Conservation (phyloP, 1,140 invertebrate species). For the Apocrypta bakeri region DNA sequence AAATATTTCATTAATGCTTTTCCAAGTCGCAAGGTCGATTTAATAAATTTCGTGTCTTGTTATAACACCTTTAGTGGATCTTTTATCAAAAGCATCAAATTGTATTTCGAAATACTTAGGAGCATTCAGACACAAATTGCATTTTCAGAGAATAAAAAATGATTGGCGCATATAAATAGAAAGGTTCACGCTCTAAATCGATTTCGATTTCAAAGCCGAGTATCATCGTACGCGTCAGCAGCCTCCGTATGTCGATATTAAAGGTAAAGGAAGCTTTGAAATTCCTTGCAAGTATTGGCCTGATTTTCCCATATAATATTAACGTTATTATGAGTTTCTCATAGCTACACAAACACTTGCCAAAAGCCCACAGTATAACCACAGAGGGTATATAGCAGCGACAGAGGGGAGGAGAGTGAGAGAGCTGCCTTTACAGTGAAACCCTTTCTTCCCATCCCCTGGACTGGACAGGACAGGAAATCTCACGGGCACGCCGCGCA, state of each 20-base stretch:
- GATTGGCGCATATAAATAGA: too few relatives aligned
- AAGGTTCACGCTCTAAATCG: background rate
- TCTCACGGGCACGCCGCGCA: constrained; percentile 16
- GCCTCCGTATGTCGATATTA: background rate
- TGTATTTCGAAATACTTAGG: background rate
- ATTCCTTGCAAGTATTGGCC: constrained; percentile 10
- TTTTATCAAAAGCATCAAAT: too few relatives aligned
- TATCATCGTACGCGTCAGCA: too few relatives aligned
- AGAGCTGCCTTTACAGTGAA: background rate
- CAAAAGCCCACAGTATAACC: background rate
- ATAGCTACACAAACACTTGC: background rate
- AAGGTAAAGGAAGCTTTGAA: constrained; percentile 7
- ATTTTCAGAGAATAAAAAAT: too few relatives aligned
- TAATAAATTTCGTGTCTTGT: too few relatives aligned
- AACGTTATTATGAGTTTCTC: background rate
- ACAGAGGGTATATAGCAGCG: background rate
- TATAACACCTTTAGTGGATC: too few relatives aligned
- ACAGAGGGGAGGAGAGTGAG: too few relatives aligned
- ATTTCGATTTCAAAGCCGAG: background rate
- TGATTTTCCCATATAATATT: constrained; percentile 20
- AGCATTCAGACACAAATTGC: too few relatives aligned
- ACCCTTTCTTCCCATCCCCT: constrained; percentile 29
- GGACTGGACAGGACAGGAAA: constrained; percentile 24
- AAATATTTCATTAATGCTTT: too few relatives aligned
- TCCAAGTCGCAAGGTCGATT: too few relatives aligned